Base-by-base conservation (phyloP, 2,888 invertebrate species). In the Eristalis arbustorum region DNA sequence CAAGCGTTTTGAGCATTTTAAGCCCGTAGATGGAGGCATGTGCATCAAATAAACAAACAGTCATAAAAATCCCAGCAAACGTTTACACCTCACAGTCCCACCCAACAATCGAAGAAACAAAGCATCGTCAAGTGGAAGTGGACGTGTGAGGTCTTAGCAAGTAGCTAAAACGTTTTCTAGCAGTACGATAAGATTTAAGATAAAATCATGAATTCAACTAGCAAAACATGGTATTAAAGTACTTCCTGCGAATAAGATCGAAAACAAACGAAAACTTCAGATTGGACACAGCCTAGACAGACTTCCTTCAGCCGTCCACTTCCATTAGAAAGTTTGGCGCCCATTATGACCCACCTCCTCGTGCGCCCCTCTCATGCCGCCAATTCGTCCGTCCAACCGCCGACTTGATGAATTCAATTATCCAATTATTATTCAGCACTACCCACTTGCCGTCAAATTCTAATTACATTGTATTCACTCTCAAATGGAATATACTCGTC, bases 401-500 rank as follows among this genome's bases (percentile, higher is more conserved):
- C 49, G 18, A 18, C 49, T 49, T 49, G 49, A 49, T 49, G 49
- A 49, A 49, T 49, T 63, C 73, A 74, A 74, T 74, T 74, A 74
- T 40, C 64, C 74, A 62, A 69, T 69, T 67, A 62, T 62, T 62
- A 62, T 31, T 64, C n/a, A 37, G 34, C 64, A 64, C 37, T 64
- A 64, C 18, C 64, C 64, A 64, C 37, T 64, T 64, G 64, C 64
- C 37, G 64, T 49, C 23, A 49, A 72, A 78, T 64, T 40, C 59
- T 72, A 66, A 78, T 78, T 72, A 72, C 62, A 64, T 31, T 61
- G 66, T 74, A 59, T 59, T 37, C 59, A 14, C 34, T 31, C 42
- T 37, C 42, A 42, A 63, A 78, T 69, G 56, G 59, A 63, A n/a
- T 22, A 28, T 57, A 14, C 49, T 49, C 49, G 49, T 49, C 18